phyloP scores from a whole-genome alignment of 2,797 vertebrate genomes.

The Liparis tanakae region DNA sequence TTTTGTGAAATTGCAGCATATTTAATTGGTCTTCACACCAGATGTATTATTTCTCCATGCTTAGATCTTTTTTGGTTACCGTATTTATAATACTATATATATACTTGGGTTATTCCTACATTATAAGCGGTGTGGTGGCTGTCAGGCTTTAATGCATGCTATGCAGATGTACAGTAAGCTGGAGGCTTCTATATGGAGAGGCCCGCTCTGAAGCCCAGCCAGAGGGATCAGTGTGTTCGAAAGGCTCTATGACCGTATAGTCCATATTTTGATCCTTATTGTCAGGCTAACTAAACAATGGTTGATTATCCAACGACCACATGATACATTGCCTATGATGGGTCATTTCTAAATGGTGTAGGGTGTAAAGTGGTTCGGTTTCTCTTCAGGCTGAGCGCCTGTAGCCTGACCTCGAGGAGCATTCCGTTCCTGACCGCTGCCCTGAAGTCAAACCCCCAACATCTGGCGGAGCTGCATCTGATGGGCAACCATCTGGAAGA shows the following conservation, averaged over 20 bases:
- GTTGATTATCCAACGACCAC: background rate
- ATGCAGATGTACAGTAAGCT: background rate
- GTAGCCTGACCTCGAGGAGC: conserved; percentile 43
- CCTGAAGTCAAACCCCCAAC: conserved; percentile 43
- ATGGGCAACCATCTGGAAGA: conserved; percentile 58
- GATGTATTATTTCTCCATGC: too few relatives aligned
- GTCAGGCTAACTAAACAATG: background rate
- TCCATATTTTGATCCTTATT: background rate
- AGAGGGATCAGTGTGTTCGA: background rate
- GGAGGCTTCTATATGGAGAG: background rate
- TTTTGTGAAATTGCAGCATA: too few relatives aligned
- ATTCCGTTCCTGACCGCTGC: conserved; percentile 34
- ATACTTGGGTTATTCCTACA: too few relatives aligned
- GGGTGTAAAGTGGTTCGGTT: background rate
- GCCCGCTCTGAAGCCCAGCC: background rate
- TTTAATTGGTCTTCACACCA: too few relatives aligned
- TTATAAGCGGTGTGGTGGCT: background rate
- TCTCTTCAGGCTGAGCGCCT: conserved; percentile 51
- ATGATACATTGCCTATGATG: background rate
- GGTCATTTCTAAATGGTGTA: background rate
- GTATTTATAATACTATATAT: background rate
- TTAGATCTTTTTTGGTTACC: background rate
- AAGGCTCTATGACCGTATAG: background rate
- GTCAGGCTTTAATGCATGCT: background rate
- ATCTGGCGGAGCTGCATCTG: conserved; percentile 55